A percentile compares a stretch with the other conserved stretches of the same genome.
Evolutionary conservation across 1,140 invertebrate species (phyloP).

Genomic region (Tetraneura akinire): DNA sequence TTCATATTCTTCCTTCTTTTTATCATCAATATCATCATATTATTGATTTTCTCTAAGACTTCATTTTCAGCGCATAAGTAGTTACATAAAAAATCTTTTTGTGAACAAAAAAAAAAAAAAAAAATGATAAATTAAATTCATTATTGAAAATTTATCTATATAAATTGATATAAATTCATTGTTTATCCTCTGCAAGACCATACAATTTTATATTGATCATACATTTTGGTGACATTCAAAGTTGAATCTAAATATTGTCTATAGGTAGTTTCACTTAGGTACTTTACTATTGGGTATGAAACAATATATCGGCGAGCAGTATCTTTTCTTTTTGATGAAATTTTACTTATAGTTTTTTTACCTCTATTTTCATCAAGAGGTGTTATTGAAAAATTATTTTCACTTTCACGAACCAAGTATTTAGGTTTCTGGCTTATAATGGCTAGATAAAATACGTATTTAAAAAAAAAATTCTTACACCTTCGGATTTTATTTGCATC

Average conservation of each 20-base stretch:
- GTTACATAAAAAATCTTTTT: background rate
- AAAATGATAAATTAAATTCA: background rate
- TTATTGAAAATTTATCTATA: background rate
- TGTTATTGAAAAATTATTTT: background rate
- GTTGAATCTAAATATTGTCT: background rate
- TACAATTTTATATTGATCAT: background rate
- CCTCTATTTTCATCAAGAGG: background rate
- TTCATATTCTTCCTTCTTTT: background rate
- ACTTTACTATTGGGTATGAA: background rate
- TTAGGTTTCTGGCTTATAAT: background rate
- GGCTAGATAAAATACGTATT: background rate
- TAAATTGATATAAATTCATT: background rate
- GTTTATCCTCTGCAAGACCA: background rate
- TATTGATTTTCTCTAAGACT: background rate
- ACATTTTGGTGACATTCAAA: background rate
- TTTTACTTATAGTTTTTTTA: background rate
- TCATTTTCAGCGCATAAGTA: background rate
- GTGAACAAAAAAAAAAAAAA: no score
- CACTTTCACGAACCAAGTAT: background rate
- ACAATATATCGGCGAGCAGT: background rate
- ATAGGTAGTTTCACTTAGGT: background rate
- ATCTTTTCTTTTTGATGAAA: background rate
- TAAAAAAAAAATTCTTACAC: background rate
- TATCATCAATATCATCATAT: background rate
- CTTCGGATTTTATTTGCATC: background rate